phyloP scores from a whole-genome alignment of 2,113 vertebrate species.

The Irena cyanogastra region DNA sequence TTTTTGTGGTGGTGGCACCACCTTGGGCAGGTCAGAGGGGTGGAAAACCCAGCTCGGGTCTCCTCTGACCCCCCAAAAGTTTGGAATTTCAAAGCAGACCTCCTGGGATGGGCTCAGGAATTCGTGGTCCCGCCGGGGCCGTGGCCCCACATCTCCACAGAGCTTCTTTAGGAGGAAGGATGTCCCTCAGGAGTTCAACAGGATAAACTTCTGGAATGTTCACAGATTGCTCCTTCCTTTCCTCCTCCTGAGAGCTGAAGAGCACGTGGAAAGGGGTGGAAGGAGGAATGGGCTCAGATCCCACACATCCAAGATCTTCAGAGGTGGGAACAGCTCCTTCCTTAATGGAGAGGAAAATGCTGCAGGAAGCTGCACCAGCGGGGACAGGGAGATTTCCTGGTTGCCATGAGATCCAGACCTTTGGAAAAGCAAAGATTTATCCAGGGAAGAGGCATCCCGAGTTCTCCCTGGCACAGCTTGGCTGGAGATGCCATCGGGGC shows the following conservation, averaged over 20 bases:
- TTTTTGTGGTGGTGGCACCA: background rate
- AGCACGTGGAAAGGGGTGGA: background rate
- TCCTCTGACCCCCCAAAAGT: background rate
- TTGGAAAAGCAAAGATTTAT: background rate
- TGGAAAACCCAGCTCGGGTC: background rate
- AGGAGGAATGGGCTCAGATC: background rate
- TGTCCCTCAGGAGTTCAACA: background rate
- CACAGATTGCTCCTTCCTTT: background rate
- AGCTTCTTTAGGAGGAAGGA: background rate
- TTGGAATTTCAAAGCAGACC: background rate
- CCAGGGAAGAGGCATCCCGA: background rate
- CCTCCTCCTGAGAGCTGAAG: background rate
- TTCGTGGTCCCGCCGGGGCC: fast-evolving
- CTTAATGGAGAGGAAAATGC: background rate
- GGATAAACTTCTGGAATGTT: background rate
- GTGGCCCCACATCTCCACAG: background rate
- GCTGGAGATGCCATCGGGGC: background rate
- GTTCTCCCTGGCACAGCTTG: background rate
- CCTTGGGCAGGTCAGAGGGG: background rate
- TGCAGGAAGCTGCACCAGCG: background rate
- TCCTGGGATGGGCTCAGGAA: background rate
- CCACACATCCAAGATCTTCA: background rate
- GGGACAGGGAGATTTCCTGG: background rate
- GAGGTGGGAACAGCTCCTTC: background rate
- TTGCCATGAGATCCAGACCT: background rate